These are phyloP conservation scores for Morphnarchus princeps DNA, from an alignment of 2,113 vertebrate species.

Conservation along the genomic window DNA sequence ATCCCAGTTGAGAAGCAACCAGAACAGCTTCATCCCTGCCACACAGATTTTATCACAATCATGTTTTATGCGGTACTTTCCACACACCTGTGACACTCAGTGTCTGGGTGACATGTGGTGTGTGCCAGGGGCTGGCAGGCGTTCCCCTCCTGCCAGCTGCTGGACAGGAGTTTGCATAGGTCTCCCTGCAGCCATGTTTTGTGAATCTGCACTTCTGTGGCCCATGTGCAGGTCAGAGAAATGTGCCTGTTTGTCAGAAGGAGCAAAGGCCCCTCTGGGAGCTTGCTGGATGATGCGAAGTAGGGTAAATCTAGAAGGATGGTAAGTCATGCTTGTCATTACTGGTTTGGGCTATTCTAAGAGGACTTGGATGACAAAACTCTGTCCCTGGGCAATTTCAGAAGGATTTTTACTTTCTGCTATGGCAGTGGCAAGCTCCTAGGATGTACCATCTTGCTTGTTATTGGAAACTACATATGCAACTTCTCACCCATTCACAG, in stretches of 20 bases:
- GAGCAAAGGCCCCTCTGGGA: background rate
- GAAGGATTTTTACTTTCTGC: background rate
- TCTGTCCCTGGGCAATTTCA: background rate
- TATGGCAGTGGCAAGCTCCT: background rate
- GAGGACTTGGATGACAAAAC: background rate
- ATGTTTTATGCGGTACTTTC: background rate
- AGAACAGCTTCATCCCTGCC: background rate
- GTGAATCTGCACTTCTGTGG: background rate
- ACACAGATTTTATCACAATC: background rate
- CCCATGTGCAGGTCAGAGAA: background rate
- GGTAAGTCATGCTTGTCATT: background rate
- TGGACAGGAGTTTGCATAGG: background rate
- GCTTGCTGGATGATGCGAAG: background rate
- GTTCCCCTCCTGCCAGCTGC: background rate
- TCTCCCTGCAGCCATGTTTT: background rate
- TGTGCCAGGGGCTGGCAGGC: background rate
- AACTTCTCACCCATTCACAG: background rate
- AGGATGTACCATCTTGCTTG: background rate
- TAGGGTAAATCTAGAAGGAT: background rate
- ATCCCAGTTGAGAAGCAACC: background rate
- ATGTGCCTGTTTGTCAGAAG: background rate
- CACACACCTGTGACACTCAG: background rate
- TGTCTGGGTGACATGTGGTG: background rate
- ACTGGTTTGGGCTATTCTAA: background rate
- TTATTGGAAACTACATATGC: background rate